A percentile compares a stretch with the other conserved stretches of the same genome.
Evolutionary conservation across 2,797 vertebrate genomes (phyloP).

Genomic region (Silurus aristotelis): DNA sequence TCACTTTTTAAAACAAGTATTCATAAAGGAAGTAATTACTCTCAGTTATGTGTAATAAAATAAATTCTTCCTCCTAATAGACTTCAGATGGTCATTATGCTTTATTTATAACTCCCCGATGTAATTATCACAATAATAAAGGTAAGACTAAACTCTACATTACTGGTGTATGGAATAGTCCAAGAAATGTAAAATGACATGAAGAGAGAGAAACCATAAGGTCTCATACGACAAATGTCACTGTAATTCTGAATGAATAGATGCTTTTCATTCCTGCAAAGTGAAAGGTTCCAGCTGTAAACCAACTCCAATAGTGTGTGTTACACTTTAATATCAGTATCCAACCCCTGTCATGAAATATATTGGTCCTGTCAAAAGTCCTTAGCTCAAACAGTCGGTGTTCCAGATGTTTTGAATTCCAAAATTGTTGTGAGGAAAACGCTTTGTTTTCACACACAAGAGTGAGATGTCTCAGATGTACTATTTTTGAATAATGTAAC

Average conservation of each 20-base stretch:
- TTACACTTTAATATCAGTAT: slow-evolving; percentile 57
- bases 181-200: slow-evolving; percentile 37
- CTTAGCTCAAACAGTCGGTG: slow-evolving; percentile 49
- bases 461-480: slow-evolving; percentile 41
- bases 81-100: slow-evolving; percentile 58
- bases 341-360: slow-evolving; percentile 59
- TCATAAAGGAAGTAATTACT: slow-evolving; percentile 55
- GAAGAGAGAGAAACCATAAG: slow-evolving; percentile 30
- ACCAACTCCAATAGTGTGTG: slow-evolving; percentile 46
- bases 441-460: slow-evolving; percentile 46
- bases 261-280: slow-evolving; percentile 53
- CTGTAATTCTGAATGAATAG: slow-evolving; percentile 43
- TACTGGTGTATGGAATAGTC: slow-evolving; percentile 37
- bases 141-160: slow-evolving; percentile 38
- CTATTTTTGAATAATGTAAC: slow-evolving; percentile 33
- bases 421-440: slow-evolving; percentile 42
- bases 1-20: slow-evolving; percentile 1
- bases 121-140: slow-evolving; percentile 52
- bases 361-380: slow-evolving; percentile 59
- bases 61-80: slow-evolving; percentile 52
- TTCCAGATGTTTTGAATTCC: slow-evolving; percentile 58
- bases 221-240: slow-evolving; percentile 45
- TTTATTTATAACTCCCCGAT: slow-evolving; percentile 39
- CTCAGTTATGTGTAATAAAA: slow-evolving; percentile 56
- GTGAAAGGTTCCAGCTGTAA: slow-evolving; percentile 51